These are phyloP conservation scores for Prunella strophiata DNA, from an alignment of 2,797 vertebrate species.

Conservation along the genomic window DNA sequence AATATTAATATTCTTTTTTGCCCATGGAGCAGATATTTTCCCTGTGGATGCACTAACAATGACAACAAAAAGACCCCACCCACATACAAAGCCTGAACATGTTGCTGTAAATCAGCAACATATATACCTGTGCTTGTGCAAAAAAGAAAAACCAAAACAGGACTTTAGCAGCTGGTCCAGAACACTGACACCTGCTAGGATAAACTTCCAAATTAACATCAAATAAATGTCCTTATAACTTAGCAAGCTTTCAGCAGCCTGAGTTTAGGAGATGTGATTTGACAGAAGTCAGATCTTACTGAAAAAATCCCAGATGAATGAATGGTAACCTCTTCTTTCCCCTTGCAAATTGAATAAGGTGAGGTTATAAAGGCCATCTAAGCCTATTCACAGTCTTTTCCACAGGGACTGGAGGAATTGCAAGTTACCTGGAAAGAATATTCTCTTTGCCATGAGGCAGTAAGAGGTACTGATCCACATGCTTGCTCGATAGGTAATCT, in stretches of 20 bases:
- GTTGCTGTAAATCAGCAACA: background rate
- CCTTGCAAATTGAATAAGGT: background rate
- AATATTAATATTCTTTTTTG: background rate
- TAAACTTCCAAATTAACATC: background rate
- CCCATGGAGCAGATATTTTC: background rate
- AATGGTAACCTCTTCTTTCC: background rate
- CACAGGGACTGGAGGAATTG: background rate
- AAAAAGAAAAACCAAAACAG: background rate
- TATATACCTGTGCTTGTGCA: background rate
- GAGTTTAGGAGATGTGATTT: background rate
- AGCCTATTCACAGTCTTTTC: background rate
- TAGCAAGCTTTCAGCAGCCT: background rate
- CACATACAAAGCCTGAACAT: background rate
- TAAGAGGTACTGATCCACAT: conserved; percentile 87
- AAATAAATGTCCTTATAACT: background rate
- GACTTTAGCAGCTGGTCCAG: background rate
- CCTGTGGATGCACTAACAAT: accelerated
- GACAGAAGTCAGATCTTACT: background rate
- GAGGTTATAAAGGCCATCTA: background rate
- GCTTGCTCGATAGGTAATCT: conserved; percentile 59
- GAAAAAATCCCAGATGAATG: accelerated
- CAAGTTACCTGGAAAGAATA: conserved; percentile 86
- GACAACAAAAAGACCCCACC: background rate
- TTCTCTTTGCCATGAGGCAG: conserved; percentile 80
- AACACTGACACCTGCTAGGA: background rate